Conservation (phyloP, 2,113 vertebrate species). For the Mobula hypostoma region DNA sequence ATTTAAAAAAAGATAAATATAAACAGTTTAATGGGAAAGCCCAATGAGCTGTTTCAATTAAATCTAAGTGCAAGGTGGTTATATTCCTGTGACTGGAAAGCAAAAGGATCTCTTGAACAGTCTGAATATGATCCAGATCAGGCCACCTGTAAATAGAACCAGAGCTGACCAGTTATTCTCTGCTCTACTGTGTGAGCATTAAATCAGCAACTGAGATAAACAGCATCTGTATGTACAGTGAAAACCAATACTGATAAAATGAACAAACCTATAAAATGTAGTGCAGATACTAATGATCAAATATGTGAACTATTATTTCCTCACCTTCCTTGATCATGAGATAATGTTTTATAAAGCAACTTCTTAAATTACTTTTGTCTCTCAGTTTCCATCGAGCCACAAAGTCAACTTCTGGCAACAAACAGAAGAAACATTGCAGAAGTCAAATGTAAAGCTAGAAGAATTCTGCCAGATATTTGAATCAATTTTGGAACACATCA, state of each 20-base stretch:
- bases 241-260: neutral
- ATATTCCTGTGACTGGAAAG: neutral
- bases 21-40: neutral
- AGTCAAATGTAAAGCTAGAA: conserved; percentile 53
- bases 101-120: too few relatives aligned
- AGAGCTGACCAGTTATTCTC: too few relatives aligned
- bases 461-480: conserved; percentile 64
- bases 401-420: conserved; percentile 65
- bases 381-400: neutral
- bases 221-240: too few relatives aligned
- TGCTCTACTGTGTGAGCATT: too few relatives aligned
- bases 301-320: neutral
- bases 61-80: neutral
- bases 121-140: too few relatives aligned
- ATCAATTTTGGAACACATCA: conserved; percentile 39
- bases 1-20: neutral
- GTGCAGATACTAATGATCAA: neutral
- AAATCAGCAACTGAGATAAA: too few relatives aligned
- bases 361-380: neutral
- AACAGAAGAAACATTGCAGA: conserved; percentile 59
- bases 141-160: too few relatives aligned
- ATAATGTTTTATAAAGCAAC: neutral
- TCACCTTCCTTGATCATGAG: neutral
- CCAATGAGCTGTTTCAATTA: neutral
- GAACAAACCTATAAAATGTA: neutral